Percentiles rank a stretch among this genome's conserved stretches.
These are phyloP conservation scores for Terrapene triunguis DNA, from an alignment of 2,113 vertebrate genomes.

Conservation along the genomic window DNA sequence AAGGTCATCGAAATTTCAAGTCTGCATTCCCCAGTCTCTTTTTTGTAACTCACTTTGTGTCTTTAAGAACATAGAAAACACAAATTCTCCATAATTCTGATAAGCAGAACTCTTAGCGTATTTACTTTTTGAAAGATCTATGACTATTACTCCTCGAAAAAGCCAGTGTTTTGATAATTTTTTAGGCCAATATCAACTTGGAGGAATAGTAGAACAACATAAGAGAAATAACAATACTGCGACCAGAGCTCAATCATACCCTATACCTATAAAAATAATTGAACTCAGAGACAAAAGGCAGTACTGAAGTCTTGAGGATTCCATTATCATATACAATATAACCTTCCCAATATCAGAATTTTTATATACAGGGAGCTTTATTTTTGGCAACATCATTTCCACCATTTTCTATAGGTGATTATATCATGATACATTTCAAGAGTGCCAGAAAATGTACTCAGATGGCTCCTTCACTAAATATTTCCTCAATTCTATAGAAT, in stretches of 20 bases:
- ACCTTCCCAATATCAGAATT: background rate
- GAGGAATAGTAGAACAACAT: fast-evolving
- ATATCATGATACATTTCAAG: background rate
- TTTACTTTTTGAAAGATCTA: background rate
- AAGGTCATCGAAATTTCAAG: slow-evolving; percentile 99
- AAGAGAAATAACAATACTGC: background rate
- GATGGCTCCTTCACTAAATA: background rate
- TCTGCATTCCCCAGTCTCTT: slow-evolving; percentile 92
- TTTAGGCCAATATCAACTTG: background rate
- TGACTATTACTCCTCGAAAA: background rate
- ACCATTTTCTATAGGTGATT: background rate
- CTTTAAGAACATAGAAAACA: slow-evolving; percentile 74
- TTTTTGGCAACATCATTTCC: background rate
- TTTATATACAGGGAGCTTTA: background rate
- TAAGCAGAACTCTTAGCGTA: background rate
- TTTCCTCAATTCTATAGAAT: background rate
- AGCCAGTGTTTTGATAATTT: background rate
- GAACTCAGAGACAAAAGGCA: background rate
- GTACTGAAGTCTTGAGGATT: background rate
- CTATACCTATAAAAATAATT: background rate
- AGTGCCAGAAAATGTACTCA: background rate
- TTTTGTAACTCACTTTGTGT: slow-evolving; percentile 94
- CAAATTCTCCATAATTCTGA: background rate
- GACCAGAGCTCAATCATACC: background rate
- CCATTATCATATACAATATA: background rate